phyloP scores from a whole-genome alignment of 2,888 invertebrate species.

The Hypolimnas misippus region DNA sequence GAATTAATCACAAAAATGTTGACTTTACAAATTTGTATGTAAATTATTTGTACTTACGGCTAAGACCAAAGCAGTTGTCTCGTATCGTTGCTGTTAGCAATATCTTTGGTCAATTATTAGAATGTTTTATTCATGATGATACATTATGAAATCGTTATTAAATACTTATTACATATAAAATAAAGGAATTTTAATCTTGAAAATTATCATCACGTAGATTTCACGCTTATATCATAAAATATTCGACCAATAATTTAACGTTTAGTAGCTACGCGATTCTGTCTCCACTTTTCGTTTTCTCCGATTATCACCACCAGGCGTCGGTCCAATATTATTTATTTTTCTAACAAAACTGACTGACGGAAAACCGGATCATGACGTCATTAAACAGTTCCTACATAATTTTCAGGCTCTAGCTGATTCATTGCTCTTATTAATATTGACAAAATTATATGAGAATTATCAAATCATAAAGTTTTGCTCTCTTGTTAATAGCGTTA shows the following conservation, averaged over 20 bases:
- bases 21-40: constrained; percentile 59
- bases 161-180: constrained; percentile 58
- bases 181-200: constrained; percentile 66
- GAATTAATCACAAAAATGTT: constrained; percentile 33
- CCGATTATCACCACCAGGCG: not conserved
- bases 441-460: constrained; percentile 56
- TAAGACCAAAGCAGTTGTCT: constrained; percentile 77
- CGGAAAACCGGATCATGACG: constrained; percentile 21
- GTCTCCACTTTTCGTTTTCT: not conserved
- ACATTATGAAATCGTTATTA: constrained; percentile 67
- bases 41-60: constrained; percentile 70
- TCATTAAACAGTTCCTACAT: constrained; percentile 66
- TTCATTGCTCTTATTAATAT: constrained; percentile 58
- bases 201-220: constrained; percentile 43
- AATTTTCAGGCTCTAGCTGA: constrained; percentile 56
- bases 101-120: constrained; percentile 83
- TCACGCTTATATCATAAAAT: constrained; percentile 39
- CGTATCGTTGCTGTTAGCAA: constrained; percentile 77
- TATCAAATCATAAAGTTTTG: constrained; percentile 67
- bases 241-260: constrained; percentile 30
- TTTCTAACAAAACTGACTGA: constrained; percentile 8
- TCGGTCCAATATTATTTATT: constrained; percentile 8
- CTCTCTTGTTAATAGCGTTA: constrained; percentile 82
- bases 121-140: constrained; percentile 71
- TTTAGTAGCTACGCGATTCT: constrained; percentile 35